Percentiles rank a stretch among this genome's conserved stretches.
These are phyloP conservation scores for Sebastes paucispinis DNA, from an alignment of 2,797 vertebrate species.

Conservation along the genomic window DNA sequence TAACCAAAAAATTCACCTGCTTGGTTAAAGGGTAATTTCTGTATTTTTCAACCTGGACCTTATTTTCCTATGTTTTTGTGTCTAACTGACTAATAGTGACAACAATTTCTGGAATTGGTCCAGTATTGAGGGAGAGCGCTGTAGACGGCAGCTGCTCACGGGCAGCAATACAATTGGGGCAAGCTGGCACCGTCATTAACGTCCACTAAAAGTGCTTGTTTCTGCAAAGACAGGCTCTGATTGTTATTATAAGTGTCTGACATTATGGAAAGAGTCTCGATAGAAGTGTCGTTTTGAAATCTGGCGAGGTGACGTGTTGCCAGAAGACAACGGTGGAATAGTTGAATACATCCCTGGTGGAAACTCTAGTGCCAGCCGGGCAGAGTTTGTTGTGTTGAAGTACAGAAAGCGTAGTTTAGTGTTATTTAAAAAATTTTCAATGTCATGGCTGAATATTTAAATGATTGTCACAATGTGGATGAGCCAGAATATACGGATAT, in stretches of 20 bases:
- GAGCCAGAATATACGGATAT: too few relatives aligned
- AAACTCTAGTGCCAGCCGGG: too few relatives aligned
- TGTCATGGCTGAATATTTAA: too few relatives aligned
- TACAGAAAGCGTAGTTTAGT: too few relatives aligned
- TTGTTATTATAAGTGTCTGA: not conserved
- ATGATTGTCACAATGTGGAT: too few relatives aligned
- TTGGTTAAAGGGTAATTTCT: not conserved
- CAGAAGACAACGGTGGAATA: too few relatives aligned
- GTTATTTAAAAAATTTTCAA: too few relatives aligned
- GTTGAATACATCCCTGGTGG: too few relatives aligned
- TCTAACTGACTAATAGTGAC: not conserved
- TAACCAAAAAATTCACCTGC: not conserved
- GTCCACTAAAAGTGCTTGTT: not conserved
- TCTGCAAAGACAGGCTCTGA: not conserved
- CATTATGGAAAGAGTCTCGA: too few relatives aligned
- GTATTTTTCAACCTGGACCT: not conserved
- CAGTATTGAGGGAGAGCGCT: not conserved
- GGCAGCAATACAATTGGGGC: not conserved
- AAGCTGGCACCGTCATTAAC: not conserved
- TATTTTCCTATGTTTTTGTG: not conserved
- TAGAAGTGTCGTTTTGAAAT: too few relatives aligned
- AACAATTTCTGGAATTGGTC: not conserved
- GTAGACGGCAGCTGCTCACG: not conserved
- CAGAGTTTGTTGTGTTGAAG: too few relatives aligned
- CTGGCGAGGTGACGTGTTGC: too few relatives aligned